These are phyloP conservation scores for Silvanus unidentatus DNA, from an alignment of 2,888 invertebrate genomes.

Conservation along the genomic window DNA sequence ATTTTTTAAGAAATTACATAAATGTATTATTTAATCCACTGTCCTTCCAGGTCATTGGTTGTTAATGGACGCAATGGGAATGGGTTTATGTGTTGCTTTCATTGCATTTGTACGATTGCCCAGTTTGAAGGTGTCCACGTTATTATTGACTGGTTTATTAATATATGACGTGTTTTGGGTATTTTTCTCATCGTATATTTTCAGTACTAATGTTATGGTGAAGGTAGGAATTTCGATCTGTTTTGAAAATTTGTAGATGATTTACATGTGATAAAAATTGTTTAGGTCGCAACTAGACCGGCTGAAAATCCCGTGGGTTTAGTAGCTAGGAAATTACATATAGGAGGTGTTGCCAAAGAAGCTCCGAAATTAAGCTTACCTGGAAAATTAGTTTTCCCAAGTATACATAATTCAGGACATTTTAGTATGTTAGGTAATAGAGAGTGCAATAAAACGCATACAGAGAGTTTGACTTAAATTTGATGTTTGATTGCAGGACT, in stretches of 20 bases:
- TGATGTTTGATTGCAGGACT: no score
- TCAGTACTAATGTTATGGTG: slow-evolving; percentile 98
- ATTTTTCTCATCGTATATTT: slow-evolving; percentile 96
- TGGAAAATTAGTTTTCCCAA: slow-evolving; percentile 95
- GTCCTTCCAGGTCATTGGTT: slow-evolving; percentile 75
- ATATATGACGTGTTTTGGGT: slow-evolving; percentile 99
- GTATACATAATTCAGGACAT: slow-evolving; percentile 92
- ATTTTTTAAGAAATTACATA: neutral
- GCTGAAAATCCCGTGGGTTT: slow-evolving; percentile 91
- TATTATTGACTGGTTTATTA: slow-evolving; percentile 86
- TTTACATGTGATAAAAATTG: slow-evolving; percentile 4
- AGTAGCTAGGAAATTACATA: slow-evolving; percentile 86
- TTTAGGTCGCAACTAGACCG: slow-evolving; percentile 66
- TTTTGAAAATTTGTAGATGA: no score
- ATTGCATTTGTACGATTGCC: slow-evolving; percentile 94
- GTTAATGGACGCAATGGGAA: slow-evolving; percentile 97
- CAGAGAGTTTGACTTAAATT: slow-evolving; percentile 11
- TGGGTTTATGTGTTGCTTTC: slow-evolving; percentile 96
- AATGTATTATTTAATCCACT: neutral
- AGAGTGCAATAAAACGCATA: slow-evolving; percentile 33
- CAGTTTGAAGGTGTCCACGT: slow-evolving; percentile 90
- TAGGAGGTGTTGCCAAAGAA: slow-evolving; percentile 84
- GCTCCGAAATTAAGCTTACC: slow-evolving; percentile 94
- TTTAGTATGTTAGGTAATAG: slow-evolving; percentile 94
- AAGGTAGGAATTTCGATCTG: slow-evolving; percentile 74